Evolutionary conservation across 2,888 invertebrate genomes (phyloP).

Genomic region (Lampropteryx suffumata): DNA sequence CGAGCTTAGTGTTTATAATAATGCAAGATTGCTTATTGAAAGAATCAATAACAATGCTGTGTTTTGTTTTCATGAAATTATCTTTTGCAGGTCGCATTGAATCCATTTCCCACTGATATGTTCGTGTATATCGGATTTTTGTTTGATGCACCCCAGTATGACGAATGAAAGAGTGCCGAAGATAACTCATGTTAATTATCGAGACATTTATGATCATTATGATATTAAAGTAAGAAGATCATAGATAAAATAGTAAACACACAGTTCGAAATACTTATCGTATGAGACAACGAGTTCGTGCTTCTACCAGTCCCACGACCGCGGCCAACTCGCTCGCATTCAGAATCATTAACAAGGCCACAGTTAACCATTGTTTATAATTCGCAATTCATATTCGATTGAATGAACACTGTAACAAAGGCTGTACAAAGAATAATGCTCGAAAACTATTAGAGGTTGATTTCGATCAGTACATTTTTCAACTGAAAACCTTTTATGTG

Average conservation of each 20-base stretch:
- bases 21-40: too few relatives aligned
- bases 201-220: background rate
- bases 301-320: conserved; percentile 55
- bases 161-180: background rate
- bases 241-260: conserved; percentile 38
- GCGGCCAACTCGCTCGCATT: conserved; percentile 47
- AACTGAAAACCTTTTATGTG: conserved; percentile 27
- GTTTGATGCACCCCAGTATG: too few relatives aligned
- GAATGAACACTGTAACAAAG: conserved; percentile 36
- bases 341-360: conserved; percentile 74
- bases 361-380: conserved; percentile 60
- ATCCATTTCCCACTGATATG: too few relatives aligned
- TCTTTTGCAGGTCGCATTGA: too few relatives aligned
- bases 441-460: conserved; percentile 26
- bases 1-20: background rate
- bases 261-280: conserved; percentile 39
- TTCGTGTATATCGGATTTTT: too few relatives aligned
- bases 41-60: too few relatives aligned
- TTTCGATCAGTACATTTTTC: conserved; percentile 22
- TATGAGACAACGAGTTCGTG: conserved; percentile 47
- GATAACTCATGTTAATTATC: background rate
- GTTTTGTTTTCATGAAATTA: too few relatives aligned
- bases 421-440: conserved; percentile 25
- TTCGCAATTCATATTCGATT: conserved; percentile 49
- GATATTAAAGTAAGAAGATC: too few relatives aligned